A percentile compares a stretch with the other conserved stretches of the same genome.
Evolutionary conservation across 2,113 vertebrate species (phyloP).

Genomic region (Oceanites oceanicus): DNA sequence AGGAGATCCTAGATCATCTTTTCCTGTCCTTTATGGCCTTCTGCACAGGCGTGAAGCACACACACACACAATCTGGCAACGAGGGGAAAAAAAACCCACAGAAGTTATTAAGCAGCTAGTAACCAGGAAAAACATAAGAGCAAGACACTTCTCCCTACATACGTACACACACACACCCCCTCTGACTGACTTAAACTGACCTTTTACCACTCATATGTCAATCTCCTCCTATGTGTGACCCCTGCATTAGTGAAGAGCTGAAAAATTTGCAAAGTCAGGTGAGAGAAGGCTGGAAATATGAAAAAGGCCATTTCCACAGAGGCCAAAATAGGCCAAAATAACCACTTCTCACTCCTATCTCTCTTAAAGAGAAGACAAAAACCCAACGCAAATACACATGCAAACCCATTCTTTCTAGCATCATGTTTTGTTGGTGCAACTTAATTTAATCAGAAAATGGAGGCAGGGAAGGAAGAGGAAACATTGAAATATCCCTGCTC

Average conservation of each 20-base stretch:
- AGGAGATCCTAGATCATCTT: background rate
- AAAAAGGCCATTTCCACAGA: background rate
- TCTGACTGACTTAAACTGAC: too few relatives aligned
- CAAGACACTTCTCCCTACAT: background rate
- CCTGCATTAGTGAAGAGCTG: background rate
- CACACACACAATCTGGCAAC: too few relatives aligned
- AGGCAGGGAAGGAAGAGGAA: background rate
- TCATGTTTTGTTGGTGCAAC: background rate
- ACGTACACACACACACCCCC: too few relatives aligned
- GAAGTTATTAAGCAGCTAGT: background rate
- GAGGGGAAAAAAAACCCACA: rapidly evolving
- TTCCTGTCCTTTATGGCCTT: background rate
- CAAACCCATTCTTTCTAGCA: background rate
- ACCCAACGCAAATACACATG: too few relatives aligned
- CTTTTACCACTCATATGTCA: background rate
- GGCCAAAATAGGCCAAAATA: background rate
- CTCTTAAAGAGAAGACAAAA: background rate
- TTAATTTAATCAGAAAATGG: background rate
- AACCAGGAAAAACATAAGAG: background rate
- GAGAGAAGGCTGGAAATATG: background rate
- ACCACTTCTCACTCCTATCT: background rate
- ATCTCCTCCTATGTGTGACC: background rate
- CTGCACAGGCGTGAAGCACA: background rate
- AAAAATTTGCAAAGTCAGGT: background rate
- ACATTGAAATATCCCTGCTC: background rate